A percentile compares a stretch with the other conserved stretches of the same genome.
Evolutionary conservation across 2,797 vertebrate genomes (phyloP).

Genomic region (Hemibagrus guttatus): DNA sequence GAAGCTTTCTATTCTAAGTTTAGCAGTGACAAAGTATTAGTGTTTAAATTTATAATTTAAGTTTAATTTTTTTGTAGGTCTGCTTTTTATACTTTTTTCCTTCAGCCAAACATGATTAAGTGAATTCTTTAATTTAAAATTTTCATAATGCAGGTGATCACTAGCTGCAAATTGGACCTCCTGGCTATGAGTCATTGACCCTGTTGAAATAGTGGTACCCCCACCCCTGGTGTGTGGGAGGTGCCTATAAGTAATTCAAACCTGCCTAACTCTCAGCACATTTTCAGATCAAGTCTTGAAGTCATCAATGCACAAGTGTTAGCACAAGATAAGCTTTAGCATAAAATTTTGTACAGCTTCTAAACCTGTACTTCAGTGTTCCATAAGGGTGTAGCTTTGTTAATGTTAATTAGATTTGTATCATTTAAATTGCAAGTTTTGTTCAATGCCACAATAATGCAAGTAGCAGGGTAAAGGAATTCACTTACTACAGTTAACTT

Average conservation of each 20-base stretch:
- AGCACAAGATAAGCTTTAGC: neutral
- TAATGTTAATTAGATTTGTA: too few relatives aligned
- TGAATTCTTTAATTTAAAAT: too few relatives aligned
- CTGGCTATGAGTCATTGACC: neutral
- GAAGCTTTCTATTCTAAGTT: neutral
- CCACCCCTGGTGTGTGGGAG: too few relatives aligned
- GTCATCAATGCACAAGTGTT: neutral
- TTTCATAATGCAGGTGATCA: neutral
- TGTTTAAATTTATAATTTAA: neutral
- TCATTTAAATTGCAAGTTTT: neutral
- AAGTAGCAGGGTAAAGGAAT: neutral
- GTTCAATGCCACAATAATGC: neutral
- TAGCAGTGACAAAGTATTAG: neutral
- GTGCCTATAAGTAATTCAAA: too few relatives aligned
- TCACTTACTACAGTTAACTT: neutral
- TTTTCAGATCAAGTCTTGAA: neutral
- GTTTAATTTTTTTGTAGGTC: too few relatives aligned
- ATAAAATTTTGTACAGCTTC: neutral
- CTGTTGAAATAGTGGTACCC: neutral
- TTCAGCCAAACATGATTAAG: neutral
- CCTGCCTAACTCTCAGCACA: too few relatives aligned
- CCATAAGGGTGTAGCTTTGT: too few relatives aligned
- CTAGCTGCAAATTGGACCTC: neutral
- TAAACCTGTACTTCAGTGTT: neutral
- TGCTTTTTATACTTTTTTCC: too few relatives aligned